Conservation (phyloP, 2,797 vertebrate species). For the Pseudotriccus pelzelni region DNA sequence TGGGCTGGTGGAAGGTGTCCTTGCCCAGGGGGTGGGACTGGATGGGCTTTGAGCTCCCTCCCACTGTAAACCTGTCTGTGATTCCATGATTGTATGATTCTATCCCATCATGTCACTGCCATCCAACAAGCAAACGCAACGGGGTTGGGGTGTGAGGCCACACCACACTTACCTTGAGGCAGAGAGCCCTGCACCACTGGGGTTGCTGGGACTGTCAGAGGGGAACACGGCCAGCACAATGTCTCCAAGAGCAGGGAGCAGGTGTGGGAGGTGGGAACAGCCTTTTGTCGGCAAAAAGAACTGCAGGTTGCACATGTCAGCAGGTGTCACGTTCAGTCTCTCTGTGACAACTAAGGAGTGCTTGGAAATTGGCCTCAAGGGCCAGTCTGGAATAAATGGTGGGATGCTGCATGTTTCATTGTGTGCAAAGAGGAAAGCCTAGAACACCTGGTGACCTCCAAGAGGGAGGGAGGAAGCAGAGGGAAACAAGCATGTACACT, state of each 20-base stretch:
- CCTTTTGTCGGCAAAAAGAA: background rate
- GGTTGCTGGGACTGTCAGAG: no score
- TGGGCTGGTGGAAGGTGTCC: background rate
- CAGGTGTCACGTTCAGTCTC: background rate
- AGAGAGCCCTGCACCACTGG: background rate
- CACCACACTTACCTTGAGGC: background rate
- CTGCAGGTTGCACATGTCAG: rapidly evolving
- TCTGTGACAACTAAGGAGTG: background rate
- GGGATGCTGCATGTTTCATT: background rate
- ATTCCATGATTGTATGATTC: background rate
- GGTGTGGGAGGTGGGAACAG: rapidly evolving
- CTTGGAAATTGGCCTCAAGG: background rate
- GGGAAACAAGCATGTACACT: rapidly evolving
- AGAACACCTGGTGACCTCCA: background rate
- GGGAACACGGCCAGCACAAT: rapidly evolving
- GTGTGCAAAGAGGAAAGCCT: background rate
- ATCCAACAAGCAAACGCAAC: background rate
- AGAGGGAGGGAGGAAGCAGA: background rate
- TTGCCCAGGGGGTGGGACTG: background rate
- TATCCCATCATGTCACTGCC: rapidly evolving
- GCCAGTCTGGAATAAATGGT: background rate
- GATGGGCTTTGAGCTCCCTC: background rate
- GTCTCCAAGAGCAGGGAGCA: background rate
- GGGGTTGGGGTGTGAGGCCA: rapidly evolving
- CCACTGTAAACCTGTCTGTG: background rate